Percentiles rank a stretch among this genome's conserved stretches.
These are phyloP conservation scores for Halcyon senegalensis DNA, from an alignment of 2,113 vertebrate species.

Conservation along the genomic window DNA sequence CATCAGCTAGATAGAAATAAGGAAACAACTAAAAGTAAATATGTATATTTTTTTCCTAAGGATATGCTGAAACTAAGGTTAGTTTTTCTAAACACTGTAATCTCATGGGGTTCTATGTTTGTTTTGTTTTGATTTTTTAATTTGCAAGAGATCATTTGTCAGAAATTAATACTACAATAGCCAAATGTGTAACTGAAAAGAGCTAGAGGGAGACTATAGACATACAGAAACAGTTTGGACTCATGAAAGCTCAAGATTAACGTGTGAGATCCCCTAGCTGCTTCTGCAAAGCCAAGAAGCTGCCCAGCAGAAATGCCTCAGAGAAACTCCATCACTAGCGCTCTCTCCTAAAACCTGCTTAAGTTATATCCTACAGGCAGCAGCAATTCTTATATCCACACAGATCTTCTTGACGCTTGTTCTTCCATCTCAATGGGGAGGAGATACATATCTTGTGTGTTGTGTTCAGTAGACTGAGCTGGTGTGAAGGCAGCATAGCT, in stretches of 20 bases:
- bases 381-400: background rate
- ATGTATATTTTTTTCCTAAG: background rate
- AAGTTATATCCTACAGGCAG: background rate
- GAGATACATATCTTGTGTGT: background rate
- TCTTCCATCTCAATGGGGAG: background rate
- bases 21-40: background rate
- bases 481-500: background rate
- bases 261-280: background rate
- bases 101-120: background rate
- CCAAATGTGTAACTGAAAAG: background rate
- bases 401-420: background rate
- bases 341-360: background rate
- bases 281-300: background rate
- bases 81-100: background rate
- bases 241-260: background rate
- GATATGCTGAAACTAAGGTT: background rate
- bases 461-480: background rate
- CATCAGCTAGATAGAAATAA: background rate
- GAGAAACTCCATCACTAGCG: background rate
- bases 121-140: background rate
- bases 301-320: fast-evolving
- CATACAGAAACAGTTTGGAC: background rate
- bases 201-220: background rate
- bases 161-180: background rate
- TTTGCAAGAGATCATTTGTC: background rate